Evolutionary conservation across 92 coral and sea anemone genomes (phyloP), one percentile per base, ranked within the genome.

Genomic region (Palythoa grandiflora): DNA sequence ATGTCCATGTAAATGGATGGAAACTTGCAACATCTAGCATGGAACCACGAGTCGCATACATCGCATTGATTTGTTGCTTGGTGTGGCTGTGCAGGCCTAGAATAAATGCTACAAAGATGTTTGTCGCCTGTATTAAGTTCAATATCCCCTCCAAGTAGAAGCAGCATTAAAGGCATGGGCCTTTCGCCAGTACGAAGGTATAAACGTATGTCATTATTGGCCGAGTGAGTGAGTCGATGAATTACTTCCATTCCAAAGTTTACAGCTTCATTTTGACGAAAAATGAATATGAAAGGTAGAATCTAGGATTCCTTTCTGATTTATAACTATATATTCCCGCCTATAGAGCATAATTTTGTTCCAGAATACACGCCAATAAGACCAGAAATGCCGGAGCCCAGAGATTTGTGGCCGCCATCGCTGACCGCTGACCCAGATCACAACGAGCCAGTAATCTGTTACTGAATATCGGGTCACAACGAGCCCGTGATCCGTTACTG

Each of bases 121-220:
- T 66, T 81, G 37, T 83, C 79, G 77, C 90, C 78, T 65, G 90
- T 89, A 78, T 88, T 88, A 39, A 88, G 79, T 60, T 88, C 89
- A 79, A 88, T 88, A 88, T 85, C 84, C 19, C 88, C 88, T 73
- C 88, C 88, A 50, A 85, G 88, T 59, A 81, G 91, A 81, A 88
- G 88, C 78, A 88, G 68, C 60, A 87, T 87, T 78, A 77, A 80
- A 44, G 87, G 77, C 84, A 38, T 83, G 78, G 89, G 59, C 71
- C 75, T 78, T 81, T 70, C 90, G 86, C 71, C 90, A 80, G 89
- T 35, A 84, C 83, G 88, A 84, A 84, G 88, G 88, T 83, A 84
- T 84, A 84, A 68, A 84, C 84, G 88, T 84, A 12, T 84, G 40
- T 71, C 88, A 84, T 84, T 84, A 70, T 84, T 84, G 88, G 19